These are phyloP conservation scores for Danaus plexippus DNA, from an alignment of 1,140 invertebrate genomes.

Conservation along the genomic window DNA sequence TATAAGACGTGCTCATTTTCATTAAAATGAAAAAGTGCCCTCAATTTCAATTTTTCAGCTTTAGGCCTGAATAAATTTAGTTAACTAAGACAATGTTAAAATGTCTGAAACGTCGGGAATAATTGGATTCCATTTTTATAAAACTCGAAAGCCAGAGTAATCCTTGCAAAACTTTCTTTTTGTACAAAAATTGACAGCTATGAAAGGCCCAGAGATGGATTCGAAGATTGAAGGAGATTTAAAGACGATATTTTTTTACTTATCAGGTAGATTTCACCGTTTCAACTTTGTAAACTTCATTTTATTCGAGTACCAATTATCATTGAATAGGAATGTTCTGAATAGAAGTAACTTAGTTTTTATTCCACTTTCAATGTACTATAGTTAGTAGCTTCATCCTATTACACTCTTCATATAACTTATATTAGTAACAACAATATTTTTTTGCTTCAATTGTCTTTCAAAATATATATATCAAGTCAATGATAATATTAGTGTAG, in stretches of 20 bases:
- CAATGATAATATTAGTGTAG: too few relatives aligned
- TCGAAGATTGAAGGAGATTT: conserved; percentile 39
- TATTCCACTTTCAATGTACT: too few relatives aligned
- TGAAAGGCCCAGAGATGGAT: conserved; percentile 40
- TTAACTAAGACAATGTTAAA: conserved; percentile 27
- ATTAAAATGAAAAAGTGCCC: conserved; percentile 14
- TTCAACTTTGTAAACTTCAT: conserved; percentile 23
- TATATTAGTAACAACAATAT: too few relatives aligned
- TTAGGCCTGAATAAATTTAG: conserved; percentile 21
- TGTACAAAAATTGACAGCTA: conserved; percentile 46
- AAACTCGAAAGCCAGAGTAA: conserved; percentile 33
- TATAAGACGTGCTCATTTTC: background rate
- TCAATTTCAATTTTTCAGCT: conserved; percentile 14
- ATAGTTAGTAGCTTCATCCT: too few relatives aligned
- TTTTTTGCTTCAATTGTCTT: too few relatives aligned
- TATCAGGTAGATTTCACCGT: conserved; percentile 28
- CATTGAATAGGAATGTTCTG: conserved; percentile 13
- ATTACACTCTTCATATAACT: too few relatives aligned
- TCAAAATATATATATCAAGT: too few relatives aligned
- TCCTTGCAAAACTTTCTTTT: conserved; percentile 33
- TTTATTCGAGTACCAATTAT: conserved; percentile 28
- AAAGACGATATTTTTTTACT: conserved; percentile 34
- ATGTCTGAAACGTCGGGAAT: conserved; percentile 25
- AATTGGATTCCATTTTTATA: conserved; percentile 35
- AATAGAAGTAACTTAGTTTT: too few relatives aligned